A percentile compares a stretch with the other conserved stretches of the same genome.
Evolutionary conservation across 2,113 vertebrate species (phyloP).

Genomic region (Phalacrocorax aristotelis): DNA sequence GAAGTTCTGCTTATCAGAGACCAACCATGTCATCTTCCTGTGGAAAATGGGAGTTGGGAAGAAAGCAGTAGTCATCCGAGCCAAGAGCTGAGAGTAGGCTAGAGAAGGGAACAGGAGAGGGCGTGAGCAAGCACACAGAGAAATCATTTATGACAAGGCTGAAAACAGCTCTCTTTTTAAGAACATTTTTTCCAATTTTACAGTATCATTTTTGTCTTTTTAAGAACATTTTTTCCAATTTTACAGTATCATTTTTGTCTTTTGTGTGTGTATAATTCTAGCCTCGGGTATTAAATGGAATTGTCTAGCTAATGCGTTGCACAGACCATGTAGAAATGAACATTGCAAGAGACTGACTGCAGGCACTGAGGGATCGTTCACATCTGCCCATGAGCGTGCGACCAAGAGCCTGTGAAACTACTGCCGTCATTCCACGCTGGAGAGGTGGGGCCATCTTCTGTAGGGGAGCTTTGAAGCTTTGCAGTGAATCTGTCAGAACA

Average conservation of each 20-base stretch:
- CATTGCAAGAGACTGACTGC: neutral
- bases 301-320: neutral
- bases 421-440: neutral
- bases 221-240: neutral
- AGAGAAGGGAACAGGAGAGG: conserved; percentile 51
- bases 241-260: neutral
- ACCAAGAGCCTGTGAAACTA: neutral
- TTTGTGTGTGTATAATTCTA: neutral
- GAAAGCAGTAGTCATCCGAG: neutral
- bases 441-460: neutral
- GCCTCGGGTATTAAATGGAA: neutral
- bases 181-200: neutral
- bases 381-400: neutral
- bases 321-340: neutral
- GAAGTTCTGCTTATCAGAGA: conserved; percentile 5
- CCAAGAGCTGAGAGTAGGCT: conserved; percentile 4
- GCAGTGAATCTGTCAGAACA: neutral
- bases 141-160: conserved; percentile 9
- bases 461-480: neutral
- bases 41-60: conserved; percentile 18
- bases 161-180: neutral
- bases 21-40: conserved; percentile 5
- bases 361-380: neutral
- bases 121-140: conserved; percentile 46
- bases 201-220: neutral